Conservation (phyloP, 2,888 invertebrate genomes). For the Chrysolina oricalcia region DNA sequence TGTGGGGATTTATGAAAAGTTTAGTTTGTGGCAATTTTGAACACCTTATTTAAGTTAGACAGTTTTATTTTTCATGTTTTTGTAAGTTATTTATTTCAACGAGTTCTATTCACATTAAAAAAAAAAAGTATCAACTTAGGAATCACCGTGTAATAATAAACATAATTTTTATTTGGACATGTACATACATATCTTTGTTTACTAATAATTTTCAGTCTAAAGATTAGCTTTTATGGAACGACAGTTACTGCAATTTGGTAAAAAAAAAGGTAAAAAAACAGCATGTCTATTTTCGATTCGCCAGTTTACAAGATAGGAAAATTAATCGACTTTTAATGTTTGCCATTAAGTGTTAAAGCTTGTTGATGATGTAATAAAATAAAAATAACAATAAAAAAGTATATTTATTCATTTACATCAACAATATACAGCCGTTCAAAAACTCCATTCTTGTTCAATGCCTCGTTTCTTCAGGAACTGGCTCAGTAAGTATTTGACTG, state of each 20-base stretch:
- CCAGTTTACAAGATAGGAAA: conserved; percentile 42
- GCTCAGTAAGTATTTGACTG: too few species aligned
- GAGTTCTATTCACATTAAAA: too few species aligned
- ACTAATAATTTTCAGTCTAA: conserved; percentile 1
- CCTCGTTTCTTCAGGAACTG: background rate
- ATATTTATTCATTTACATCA: conserved; percentile 31
- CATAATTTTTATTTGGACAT: background rate
- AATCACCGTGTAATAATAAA: background rate
- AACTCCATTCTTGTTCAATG: background rate
- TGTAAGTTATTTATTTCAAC: too few species aligned
- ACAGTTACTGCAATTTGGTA: background rate
- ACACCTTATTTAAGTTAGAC: too few species aligned
- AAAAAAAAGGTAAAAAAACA: conserved; percentile 34
- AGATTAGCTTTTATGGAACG: background rate
- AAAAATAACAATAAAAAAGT: conserved; percentile 44
- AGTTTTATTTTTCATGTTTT: too few species aligned
- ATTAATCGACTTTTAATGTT: conserved; percentile 58
- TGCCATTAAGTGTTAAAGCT: conserved; percentile 64
- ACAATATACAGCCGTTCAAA: conserved; percentile 7
- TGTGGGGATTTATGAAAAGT: too few species aligned
- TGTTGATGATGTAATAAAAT: conserved; percentile 64
- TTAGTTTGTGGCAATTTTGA: too few species aligned
- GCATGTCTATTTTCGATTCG: conserved; percentile 45
- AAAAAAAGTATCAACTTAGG: too few species aligned
- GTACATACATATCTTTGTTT: conserved; percentile 38